Base-by-base conservation (phyloP, 2,888 invertebrate genomes). In the Lordiphosa andalusiaca region DNA sequence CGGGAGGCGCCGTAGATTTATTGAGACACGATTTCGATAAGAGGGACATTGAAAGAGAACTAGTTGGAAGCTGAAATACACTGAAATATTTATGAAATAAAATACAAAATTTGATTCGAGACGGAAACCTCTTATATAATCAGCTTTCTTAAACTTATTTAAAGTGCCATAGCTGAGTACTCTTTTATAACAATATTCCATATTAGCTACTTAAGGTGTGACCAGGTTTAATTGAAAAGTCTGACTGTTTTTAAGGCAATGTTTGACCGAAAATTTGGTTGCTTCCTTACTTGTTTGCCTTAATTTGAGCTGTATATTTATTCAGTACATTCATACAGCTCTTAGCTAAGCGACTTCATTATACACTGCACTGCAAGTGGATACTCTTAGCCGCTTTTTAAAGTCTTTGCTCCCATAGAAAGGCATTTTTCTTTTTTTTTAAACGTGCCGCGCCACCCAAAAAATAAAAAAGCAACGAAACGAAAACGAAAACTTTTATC, bases 1-100 rank as follows among this genome's bases (percentile, higher is more conserved):
- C 36, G 50, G 46, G 66, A 67, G 67, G 61, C 71, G 66, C 71
- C 67, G 53, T 61, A 77, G 77, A 78, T 84, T 78, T 84, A 78
- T 84, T 84, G 74, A 59, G 69, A 77, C 84, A 84, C 71, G 77
- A 82, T 62, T 71, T 63, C 74, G 69, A 78, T 78, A 78, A 84
- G 52, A 84, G 52, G 44, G 41, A 47, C 38, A 0, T 36, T 0
- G 16, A 46, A 52, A 58, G 55, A 21, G 25, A 33, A 55, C 49
- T 33, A 51, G 10, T 50, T 5, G 33, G 53, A 60, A 59, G 46
- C 3, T 6, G 6, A 5, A 40, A 56, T 63, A 46, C 25, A 2
- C 19, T 19, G 19, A 19, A 19, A 19, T 19, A 19, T 16, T 1
- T 1, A 16, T 16, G 16, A 16, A 19, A 19, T 19, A 19, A 19